Evolutionary conservation across 2,797 vertebrate species (phyloP).

Genomic region (Orestias chungarensis): DNA sequence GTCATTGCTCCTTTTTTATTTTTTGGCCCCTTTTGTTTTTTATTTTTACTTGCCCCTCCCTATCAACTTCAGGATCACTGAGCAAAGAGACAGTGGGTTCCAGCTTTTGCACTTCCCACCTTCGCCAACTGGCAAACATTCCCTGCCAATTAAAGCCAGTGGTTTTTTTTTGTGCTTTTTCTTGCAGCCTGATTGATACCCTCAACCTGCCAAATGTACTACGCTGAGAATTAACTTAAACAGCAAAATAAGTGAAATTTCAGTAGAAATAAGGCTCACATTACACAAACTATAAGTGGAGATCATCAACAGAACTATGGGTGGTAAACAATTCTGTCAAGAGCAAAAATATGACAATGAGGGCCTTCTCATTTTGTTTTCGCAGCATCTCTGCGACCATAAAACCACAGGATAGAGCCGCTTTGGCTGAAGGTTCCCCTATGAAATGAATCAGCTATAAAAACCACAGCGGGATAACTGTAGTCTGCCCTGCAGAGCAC

Average conservation of each 20-base stretch:
- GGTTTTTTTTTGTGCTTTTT: conserved; percentile 50
- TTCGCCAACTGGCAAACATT: conserved; percentile 36
- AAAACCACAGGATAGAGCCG: conserved; percentile 62
- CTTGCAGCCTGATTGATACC: conserved; percentile 66
- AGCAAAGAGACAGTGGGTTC: conserved; percentile 38
- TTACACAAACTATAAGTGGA: conserved; percentile 20
- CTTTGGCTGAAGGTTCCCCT: conserved; percentile 57
- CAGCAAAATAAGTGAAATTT: conserved; percentile 63
- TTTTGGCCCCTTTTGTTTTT: conserved; percentile 5
- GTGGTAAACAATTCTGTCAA: conserved; percentile 53
- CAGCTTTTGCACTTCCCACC: conserved; percentile 39
- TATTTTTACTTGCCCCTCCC: no score
- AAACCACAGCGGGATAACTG: conserved; percentile 59
- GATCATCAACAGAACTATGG: conserved; percentile 21
- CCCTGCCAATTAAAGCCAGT: conserved; percentile 40
- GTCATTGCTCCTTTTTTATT: conserved; percentile 7
- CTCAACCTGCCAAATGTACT: conserved; percentile 66
- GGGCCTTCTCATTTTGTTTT: conserved; percentile 61
- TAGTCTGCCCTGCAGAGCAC: conserved; percentile 47
- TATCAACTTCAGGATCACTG: conserved; percentile 7
- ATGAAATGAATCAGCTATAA: conserved; percentile 74
- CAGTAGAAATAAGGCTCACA: conserved; percentile 46
- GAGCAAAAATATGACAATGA: conserved; percentile 31
- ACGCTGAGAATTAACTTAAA: conserved; percentile 76
- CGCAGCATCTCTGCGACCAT: conserved; percentile 53